These are phyloP conservation scores for Muntiacus muntjak DNA, from an alignment of 2,113 vertebrate genomes.

Conservation along the genomic window DNA sequence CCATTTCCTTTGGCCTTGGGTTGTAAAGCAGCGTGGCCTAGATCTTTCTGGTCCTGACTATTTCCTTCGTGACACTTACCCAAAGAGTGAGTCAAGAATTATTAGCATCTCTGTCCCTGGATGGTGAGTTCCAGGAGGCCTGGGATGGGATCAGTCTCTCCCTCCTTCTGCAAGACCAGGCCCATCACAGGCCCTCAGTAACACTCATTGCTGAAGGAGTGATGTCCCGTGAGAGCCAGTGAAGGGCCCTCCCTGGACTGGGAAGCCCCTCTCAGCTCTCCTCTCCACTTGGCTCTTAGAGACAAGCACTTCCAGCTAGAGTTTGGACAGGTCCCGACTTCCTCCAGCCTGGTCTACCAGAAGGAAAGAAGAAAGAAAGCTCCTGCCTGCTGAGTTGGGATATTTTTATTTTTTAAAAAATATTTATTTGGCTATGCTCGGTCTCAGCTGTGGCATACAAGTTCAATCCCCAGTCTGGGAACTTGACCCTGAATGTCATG, in stretches of 20 bases:
- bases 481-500: background rate
- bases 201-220: background rate
- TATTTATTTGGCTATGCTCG: background rate
- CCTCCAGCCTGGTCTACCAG: background rate
- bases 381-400: background rate
- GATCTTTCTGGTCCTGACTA: background rate
- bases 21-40: background rate
- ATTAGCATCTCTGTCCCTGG: background rate
- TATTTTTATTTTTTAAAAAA: background rate
- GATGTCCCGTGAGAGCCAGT: accelerated
- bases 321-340: background rate
- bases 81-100: background rate
- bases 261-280: background rate
- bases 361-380: background rate
- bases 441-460: background rate
- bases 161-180: background rate
- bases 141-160: background rate
- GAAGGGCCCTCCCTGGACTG: accelerated
- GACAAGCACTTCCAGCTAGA: background rate
- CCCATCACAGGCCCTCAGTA: background rate
- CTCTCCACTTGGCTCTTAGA: background rate
- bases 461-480: background rate
- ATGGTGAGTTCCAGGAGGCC: background rate
- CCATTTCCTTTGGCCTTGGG: background rate
- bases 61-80: background rate